These are phyloP conservation scores for Rhamphomyia laevipes DNA, from an alignment of 2,888 invertebrate species.

Conservation along the genomic window DNA sequence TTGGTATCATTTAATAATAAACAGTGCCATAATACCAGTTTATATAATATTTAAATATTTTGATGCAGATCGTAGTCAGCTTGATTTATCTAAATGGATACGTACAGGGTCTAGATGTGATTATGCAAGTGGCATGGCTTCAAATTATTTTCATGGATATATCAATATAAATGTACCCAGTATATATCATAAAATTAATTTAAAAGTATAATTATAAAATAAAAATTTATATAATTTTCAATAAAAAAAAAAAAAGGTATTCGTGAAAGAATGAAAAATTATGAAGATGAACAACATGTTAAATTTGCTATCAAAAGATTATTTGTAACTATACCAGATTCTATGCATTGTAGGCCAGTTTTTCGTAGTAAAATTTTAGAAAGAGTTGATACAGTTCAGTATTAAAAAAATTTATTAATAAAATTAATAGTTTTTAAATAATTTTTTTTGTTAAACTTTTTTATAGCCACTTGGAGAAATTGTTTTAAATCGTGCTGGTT, in stretches of 20 bases:
- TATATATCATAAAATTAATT: no score
- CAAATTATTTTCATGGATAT: slow-evolving; percentile 31
- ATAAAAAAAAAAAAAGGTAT: slow-evolving; percentile 19
- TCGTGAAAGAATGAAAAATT: slow-evolving; percentile 20
- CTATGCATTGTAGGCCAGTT: slow-evolving; percentile 22
- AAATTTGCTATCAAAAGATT: slow-evolving; percentile 24
- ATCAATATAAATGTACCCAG: slow-evolving; percentile 24
- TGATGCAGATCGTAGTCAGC: no score
- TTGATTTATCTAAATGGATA: no score
- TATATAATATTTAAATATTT: no score
- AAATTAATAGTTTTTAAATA: background rate
- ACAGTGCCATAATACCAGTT: no score
- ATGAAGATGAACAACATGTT: slow-evolving; percentile 21
- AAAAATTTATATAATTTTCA: background rate
- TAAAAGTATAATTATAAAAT: no score
- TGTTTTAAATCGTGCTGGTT: slow-evolving; percentile 26
- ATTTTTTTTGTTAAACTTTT: background rate
- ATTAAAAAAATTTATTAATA: background rate
- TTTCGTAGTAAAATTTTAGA: slow-evolving; percentile 23
- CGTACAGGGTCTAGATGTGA: slow-evolving; percentile 21
- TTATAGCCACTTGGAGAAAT: slow-evolving; percentile 22
- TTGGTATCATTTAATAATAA: no score
- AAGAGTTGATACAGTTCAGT: slow-evolving; percentile 17
- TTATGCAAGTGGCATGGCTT: slow-evolving; percentile 32
- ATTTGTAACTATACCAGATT: slow-evolving; percentile 28